phyloP scores from a whole-genome alignment of 2,113 vertebrate species.

The Siniperca chuatsi region DNA sequence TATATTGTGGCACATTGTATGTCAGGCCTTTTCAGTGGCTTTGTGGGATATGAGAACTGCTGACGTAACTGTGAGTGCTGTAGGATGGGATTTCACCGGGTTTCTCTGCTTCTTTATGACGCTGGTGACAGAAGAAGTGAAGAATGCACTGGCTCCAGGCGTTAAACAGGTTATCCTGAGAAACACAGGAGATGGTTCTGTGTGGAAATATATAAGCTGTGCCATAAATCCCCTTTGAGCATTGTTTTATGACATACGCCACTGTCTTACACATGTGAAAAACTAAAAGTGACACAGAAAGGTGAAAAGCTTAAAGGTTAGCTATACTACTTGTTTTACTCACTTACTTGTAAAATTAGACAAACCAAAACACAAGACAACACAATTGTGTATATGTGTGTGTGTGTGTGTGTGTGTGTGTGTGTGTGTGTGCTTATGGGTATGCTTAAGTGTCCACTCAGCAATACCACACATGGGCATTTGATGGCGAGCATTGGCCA shows the following conservation, averaged over 20 bases:
- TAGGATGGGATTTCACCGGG: slow-evolving; percentile 81
- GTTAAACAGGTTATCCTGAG: slow-evolving; percentile 68
- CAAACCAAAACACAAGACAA: slow-evolving; percentile 15
- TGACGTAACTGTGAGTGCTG: slow-evolving; percentile 79
- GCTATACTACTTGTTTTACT: neutral
- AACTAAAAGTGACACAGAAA: slow-evolving; percentile 51
- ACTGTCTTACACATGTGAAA: slow-evolving; percentile 46
- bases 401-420: slow-evolving; percentile 5
- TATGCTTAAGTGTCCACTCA: slow-evolving; percentile 45
- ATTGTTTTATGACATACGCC: slow-evolving; percentile 63
- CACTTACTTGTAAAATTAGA: neutral
- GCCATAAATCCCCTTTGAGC: slow-evolving; percentile 43
- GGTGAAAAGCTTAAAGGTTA: slow-evolving; percentile 19
- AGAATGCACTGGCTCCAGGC: slow-evolving; percentile 80
- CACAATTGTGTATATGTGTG: slow-evolving; percentile 1
- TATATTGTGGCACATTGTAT: slow-evolving; percentile 78
- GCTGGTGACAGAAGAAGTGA: slow-evolving; percentile 72
- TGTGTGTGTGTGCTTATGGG: neutral
- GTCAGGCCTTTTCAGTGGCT: slow-evolving; percentile 75
- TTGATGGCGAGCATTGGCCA: slow-evolving; percentile 72
- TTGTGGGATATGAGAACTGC: slow-evolving; percentile 82
- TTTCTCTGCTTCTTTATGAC: slow-evolving; percentile 74
- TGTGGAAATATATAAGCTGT: slow-evolving; percentile 53
- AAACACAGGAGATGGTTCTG: slow-evolving; percentile 59
- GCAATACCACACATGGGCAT: slow-evolving; percentile 73